Evolutionary conservation across 1,140 invertebrate genomes (phyloP).

Genomic region (Euwallacea fornicatus): DNA sequence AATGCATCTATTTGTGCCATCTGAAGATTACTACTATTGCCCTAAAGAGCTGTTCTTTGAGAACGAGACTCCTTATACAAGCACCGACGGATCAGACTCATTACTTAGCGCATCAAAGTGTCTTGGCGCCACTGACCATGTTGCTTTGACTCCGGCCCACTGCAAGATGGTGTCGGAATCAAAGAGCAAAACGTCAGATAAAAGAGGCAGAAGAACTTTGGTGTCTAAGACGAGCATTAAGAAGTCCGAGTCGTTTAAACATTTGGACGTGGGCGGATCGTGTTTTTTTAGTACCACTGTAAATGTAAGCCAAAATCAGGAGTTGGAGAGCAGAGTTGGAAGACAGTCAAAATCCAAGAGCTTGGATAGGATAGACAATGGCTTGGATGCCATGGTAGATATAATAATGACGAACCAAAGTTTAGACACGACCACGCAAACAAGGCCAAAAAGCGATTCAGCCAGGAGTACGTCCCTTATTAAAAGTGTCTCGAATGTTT

Average conservation of each 20-base stretch:
- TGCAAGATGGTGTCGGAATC: conserved; percentile 27
- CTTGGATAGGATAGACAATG: conserved; percentile 75
- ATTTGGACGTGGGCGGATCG: conserved; percentile 51
- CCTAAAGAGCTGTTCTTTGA: conserved; percentile 62
- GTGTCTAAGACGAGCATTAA: conserved; percentile 35
- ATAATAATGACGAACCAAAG: conserved; percentile 63
- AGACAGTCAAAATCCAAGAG: conserved; percentile 70
- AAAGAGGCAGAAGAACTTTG: conserved; percentile 10
- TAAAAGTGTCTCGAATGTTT: conserved; percentile 44
- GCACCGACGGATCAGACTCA: conserved; percentile 70
- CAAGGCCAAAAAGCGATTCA: conserved; percentile 50
- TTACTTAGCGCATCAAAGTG: conserved; percentile 67
- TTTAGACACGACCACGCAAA: conserved; percentile 48
- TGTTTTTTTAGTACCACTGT: conserved; percentile 39
- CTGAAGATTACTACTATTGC: conserved; percentile 57
- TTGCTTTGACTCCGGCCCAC: conserved; percentile 1
- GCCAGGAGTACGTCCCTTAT: conserved; percentile 32
- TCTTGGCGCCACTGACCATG: conserved; percentile 50
- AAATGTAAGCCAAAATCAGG: conserved; percentile 42
- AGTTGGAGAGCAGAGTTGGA: conserved; percentile 15
- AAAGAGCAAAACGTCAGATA: conserved; percentile 19
- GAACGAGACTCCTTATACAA: conserved; percentile 65
- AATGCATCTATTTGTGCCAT: conserved; percentile 52
- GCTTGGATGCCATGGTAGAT: conserved; percentile 70
- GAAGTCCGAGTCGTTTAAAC: conserved; percentile 41